Evolutionary conservation across 1,140 invertebrate species (phyloP).

Genomic region (Pseudomyrmex pallidus): DNA sequence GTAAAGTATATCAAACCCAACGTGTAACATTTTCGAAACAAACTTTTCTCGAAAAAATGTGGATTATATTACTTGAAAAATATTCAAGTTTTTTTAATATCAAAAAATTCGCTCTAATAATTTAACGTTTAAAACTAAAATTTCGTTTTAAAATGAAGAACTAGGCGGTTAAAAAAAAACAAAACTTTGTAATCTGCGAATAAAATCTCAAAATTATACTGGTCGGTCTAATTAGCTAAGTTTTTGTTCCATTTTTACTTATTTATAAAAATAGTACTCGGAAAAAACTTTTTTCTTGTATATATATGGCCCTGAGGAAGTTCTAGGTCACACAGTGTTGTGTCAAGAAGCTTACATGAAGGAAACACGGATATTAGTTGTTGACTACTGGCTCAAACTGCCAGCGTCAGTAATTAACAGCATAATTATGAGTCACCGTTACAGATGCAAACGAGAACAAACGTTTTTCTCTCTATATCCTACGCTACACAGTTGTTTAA

Average conservation of each 20-base stretch:
- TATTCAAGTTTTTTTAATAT: neutral
- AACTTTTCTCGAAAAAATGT: too few relatives aligned
- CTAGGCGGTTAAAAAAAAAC: too few relatives aligned
- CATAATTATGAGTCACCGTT: slow-evolving; percentile 37
- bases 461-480: neutral
- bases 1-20: neutral
- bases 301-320: neutral
- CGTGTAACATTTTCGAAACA: neutral
- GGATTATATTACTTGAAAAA: neutral
- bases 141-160: neutral
- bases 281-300: neutral
- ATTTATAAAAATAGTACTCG: neutral
- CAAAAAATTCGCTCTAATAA: neutral
- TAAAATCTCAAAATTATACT: neutral
- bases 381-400: slow-evolving; percentile 34
- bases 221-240: neutral
- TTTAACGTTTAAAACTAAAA: neutral
- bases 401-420: slow-evolving; percentile 35
- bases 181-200: too few relatives aligned
- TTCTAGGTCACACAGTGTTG: slow-evolving; percentile 19
- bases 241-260: neutral
- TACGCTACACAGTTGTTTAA: slow-evolving; percentile 38
- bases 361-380: slow-evolving; percentile 12
- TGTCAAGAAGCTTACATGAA: slow-evolving; percentile 1
- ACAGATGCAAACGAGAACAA: slow-evolving; percentile 17